These are phyloP conservation scores for Fregetta grallaria DNA, from an alignment of 2,113 vertebrate species.

Conservation along the genomic window DNA sequence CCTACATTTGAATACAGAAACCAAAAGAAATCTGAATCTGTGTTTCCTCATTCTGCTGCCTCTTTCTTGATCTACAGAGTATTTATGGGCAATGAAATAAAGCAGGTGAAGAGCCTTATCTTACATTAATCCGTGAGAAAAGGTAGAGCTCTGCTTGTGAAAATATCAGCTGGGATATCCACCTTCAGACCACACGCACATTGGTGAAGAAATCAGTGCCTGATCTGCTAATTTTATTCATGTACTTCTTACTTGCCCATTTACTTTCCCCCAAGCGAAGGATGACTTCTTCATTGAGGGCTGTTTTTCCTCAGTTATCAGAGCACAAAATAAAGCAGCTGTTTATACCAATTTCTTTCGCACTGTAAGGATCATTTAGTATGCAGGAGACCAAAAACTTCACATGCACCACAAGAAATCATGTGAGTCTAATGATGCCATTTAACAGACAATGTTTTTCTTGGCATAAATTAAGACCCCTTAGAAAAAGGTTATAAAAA, in stretches of 20 bases:
- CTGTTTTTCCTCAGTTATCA: constrained; percentile 38
- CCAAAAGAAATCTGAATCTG: not conserved
- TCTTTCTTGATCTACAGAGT: not conserved
- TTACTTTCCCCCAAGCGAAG: not conserved
- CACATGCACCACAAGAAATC: constrained; percentile 7
- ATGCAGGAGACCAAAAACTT: constrained; percentile 30
- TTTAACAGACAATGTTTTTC: constrained; percentile 57
- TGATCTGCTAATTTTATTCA: not conserved
- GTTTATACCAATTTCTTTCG: not conserved
- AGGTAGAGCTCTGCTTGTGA: not conserved
- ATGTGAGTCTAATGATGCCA: constrained; percentile 47
- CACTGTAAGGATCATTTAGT: constrained; percentile 44
- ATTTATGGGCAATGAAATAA: not conserved
- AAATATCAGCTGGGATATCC: not conserved
- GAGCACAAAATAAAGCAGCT: constrained; percentile 61
- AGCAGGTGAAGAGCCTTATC: not conserved
- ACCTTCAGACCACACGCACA: not conserved
- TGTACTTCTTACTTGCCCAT: not conserved
- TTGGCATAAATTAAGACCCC: constrained; percentile 49
- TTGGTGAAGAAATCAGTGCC: not conserved
- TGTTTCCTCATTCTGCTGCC: not conserved
- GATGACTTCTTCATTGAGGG: not conserved
- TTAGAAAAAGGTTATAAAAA: constrained; percentile 52
- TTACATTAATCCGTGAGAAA: not conserved
- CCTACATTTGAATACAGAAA: not conserved